Percentiles rank a stretch among this genome's conserved stretches.
phyloP scores from a whole-genome alignment of 2,113 vertebrate genomes.

The Erpornis zantholeuca region DNA sequence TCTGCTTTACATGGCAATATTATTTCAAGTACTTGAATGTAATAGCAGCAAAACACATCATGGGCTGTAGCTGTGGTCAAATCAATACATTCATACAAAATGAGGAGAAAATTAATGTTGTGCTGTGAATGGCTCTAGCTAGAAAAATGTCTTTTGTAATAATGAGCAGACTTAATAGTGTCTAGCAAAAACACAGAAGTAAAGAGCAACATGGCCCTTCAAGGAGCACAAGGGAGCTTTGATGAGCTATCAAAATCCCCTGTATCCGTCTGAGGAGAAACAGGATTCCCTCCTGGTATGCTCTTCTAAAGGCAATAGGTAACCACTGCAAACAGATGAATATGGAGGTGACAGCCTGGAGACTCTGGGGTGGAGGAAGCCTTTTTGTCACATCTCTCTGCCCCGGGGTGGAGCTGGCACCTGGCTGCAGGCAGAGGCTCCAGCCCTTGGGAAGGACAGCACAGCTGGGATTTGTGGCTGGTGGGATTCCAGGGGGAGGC shows the following conservation, averaged over 20 bases:
- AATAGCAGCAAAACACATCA: not conserved
- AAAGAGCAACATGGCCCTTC: not conserved
- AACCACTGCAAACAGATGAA: not conserved
- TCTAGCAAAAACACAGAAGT: not conserved
- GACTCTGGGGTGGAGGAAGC: not conserved
- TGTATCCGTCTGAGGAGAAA: not conserved
- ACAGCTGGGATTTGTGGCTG: not conserved
- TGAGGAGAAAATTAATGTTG: conserved; percentile 21
- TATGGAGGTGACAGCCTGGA: not conserved
- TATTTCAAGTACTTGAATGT: not conserved
- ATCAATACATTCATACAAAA: not conserved
- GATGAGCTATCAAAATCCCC: not conserved
- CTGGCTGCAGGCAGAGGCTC: too few species aligned
- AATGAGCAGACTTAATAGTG: not conserved
- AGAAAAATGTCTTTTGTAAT: not conserved
- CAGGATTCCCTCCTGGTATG: not conserved
- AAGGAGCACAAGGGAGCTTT: not conserved
- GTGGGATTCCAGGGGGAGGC: not conserved
- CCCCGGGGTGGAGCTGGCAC: accelerated
- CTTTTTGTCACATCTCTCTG: not conserved
- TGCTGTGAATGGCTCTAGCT: not conserved
- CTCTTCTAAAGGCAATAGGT: not conserved
- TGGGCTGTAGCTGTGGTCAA: not conserved
- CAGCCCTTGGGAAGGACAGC: too few species aligned
- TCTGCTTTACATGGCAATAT: not conserved